Evolutionary conservation across 2,797 vertebrate species (phyloP), one percentile per base, ranked within the genome.

Genomic region (Manis crassicaudata): DNA sequence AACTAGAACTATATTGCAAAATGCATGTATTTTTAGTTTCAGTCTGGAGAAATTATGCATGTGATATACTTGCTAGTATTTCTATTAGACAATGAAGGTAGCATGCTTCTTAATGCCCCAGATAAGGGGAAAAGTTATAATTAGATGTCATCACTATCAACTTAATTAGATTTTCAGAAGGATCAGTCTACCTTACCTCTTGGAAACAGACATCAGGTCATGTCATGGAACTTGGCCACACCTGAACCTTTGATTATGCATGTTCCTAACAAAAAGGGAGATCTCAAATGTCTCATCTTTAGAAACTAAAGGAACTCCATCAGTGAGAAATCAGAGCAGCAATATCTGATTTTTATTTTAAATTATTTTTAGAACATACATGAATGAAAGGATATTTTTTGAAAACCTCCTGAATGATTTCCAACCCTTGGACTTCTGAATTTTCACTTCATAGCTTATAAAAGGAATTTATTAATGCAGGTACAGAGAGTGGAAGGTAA

Each of bases 101-200:
- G 16, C 13, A 72, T 60, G 25, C 12, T 62, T 96, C 21, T 68
- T 12, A 9, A 10, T 52, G 52, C 14, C 43, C 50, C n/a, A 93
- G 80, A 93, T 80, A 91, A 85, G 18, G 9, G 29, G 0, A 73
- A 89, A 90, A 65, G 10, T 91, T 93, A 77, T 93, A 84, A 97
- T 93, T 94, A 96, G 65, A 89, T 90, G 14, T 81, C 76, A 96
- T 80, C 23, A 60, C 37, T 95, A 90, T 94, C 75, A 81, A 52
- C 94, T 94, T 85, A 94, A 95, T 93, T 96, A 90, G 83, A 5
- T 84, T 93, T 96, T 95, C 87, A 84, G 88, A 87, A 21, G 1
- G 14, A 21, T 88, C 13, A 21, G 70, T 60, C 82, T 14, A 81
- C 32, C 32, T 94, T 7, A 0, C 32, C 58, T 89, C 60, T 96